Base-by-base conservation (phyloP, 2,113 vertebrate genomes). In the human region DNA sequence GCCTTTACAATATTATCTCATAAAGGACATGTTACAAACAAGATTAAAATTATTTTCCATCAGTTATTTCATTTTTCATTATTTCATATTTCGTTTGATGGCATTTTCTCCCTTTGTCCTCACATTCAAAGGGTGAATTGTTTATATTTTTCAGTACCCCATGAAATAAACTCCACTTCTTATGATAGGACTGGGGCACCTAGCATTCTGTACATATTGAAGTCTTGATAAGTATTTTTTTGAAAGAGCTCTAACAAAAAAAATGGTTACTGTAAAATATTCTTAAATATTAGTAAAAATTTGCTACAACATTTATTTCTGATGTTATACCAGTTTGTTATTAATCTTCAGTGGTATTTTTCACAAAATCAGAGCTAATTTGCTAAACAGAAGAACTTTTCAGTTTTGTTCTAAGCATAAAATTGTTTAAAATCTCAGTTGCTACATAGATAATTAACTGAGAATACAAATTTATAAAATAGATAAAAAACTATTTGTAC, bases 351-450 rank as follows among this genome's bases (percentile, higher is more conserved):
- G 43, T 57, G 61, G 52, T 64, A 59, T 61, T 94, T 90, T 89
- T 93, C 52, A 90, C 70, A 97, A 97, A 96, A 97, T 86, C 64
- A 97, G 96, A 97, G 30, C 55, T 96, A 89, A 55, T 92, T 89
- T 89, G 85, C 8, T 38, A 94, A 93, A 83, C 50, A 91, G 76
- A 86, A 32, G 23, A 91, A 82, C 4, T 80, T 94, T 80, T 82
- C 30, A 52, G 73, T 92, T 96, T 82, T 80, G 76, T 96, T 92
- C 64, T 90, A 90, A 89, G 75, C 5, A 94, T 85, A 78, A 92
- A 95, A 64, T 59, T 89, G 30, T 90, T 83, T 75, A 35, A 93
- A 89, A 68, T 83, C 30, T 81, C 35, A 73, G 57, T n/a, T 94
- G 43, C 70, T 95, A 93, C 45, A 88, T 5, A 38, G 38, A 38